Conservation (phyloP, 2,888 invertebrate genomes). For the Notodonta dromedarius region DNA sequence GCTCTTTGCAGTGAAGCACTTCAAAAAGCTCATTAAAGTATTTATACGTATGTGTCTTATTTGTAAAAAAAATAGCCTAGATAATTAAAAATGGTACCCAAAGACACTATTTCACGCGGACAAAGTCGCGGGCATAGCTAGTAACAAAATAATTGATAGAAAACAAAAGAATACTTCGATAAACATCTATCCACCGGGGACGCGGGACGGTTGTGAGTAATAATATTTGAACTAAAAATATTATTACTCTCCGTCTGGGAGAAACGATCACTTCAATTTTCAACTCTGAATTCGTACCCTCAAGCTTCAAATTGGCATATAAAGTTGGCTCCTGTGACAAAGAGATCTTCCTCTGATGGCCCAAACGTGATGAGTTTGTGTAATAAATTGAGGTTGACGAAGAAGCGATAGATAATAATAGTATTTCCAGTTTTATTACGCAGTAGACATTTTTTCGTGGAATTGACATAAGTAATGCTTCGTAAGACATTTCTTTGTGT, state of each 20-base stretch:
- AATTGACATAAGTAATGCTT: too few relatives aligned
- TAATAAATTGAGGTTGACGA: neutral
- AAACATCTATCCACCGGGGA: constrained; percentile 9
- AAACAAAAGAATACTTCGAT: constrained; percentile 4
- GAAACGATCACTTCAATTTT: neutral
- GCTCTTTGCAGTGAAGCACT: too few relatives aligned
- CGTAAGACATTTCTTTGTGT: too few relatives aligned
- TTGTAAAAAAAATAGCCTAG: too few relatives aligned
- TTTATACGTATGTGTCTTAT: too few relatives aligned
- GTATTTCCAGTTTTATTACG: neutral
- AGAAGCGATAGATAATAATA: neutral
- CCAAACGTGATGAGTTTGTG: constrained; percentile 1
- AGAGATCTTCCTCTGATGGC: neutral
- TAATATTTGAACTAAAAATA: constrained; percentile 16
- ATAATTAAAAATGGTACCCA: too few relatives aligned
- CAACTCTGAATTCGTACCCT: neutral
- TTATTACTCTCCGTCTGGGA: neutral
- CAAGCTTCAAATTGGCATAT: neutral
- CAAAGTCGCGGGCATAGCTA: too few relatives aligned
- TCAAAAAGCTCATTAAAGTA: too few relatives aligned
- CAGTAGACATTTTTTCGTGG: neutral
- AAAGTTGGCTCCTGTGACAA: neutral
- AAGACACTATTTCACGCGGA: too few relatives aligned
- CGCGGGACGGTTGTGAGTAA: constrained; percentile 2
- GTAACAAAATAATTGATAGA: neutral